phyloP scores from a whole-genome alignment of 2,797 vertebrate species.

The Onychomys arenicola region DNA sequence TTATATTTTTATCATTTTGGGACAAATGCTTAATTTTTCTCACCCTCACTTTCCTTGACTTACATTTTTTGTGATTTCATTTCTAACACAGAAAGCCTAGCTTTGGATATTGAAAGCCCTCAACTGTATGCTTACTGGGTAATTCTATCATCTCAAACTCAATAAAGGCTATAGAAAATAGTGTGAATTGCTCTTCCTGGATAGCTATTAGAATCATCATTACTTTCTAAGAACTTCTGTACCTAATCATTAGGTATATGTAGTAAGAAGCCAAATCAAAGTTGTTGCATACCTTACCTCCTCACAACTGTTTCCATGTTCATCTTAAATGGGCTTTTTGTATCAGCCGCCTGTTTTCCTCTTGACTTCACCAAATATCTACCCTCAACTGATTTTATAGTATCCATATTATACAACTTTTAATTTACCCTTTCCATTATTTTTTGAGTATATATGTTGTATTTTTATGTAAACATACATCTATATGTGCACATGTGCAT shows the following conservation, averaged over 20 bases:
- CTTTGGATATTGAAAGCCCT: neutral
- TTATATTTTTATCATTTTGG: neutral
- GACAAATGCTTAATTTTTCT: neutral
- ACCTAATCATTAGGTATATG: neutral
- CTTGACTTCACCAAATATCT: neutral
- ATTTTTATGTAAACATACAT: too few species aligned
- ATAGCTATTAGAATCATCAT: neutral
- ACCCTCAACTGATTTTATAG: neutral
- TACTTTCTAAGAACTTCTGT: neutral
- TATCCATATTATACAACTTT: neutral
- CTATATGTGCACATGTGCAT: neutral
- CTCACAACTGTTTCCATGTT: neutral
- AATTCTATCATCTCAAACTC: neutral
- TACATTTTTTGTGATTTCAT: neutral
- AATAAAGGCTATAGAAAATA: neutral
- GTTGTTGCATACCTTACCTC: neutral
- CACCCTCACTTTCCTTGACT: neutral
- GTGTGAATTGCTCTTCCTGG: neutral
- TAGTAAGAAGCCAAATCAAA: neutral
- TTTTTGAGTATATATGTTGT: neutral
- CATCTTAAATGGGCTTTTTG: neutral
- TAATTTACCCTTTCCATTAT: neutral
- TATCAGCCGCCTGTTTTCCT: slow-evolving; percentile 3
- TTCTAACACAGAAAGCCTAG: neutral
- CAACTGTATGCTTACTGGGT: neutral